Evolutionary conservation across 2,113 vertebrate genomes (phyloP), one percentile per base, ranked within the genome.

Genomic region (Nesogale talazaci): DNA sequence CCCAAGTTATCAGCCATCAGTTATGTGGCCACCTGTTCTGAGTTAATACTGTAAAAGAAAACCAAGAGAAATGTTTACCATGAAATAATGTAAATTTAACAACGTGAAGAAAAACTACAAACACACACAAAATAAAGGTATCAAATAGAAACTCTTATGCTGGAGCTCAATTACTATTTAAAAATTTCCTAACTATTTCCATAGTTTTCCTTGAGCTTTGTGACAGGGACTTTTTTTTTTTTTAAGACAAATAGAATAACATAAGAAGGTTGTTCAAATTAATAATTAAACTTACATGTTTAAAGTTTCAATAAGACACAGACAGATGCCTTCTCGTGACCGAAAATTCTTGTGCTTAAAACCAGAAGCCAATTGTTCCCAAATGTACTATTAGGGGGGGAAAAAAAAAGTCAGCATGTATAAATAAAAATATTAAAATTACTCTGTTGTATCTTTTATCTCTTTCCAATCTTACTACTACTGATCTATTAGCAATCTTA

Each of bases 291-390:
- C 99, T 99, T 98, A 99, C 99, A 83, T 98, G 97, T 98, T 98
- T 95, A 99, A 98, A 61, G 99, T 99, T 97, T 99, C 98, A 97
- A 98, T 98, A 95, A 99, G 98, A 98, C 99, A 99, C 77, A 99
- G 97, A 97, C 99, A 99, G 90, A 99, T 94, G 96, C 99, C 99
- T 98, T 99, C 99, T 97, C 99, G 98, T 96, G 98, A 98, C 96
- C 99, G 98, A 98, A 99, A 99, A 98, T 99, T 99, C 98, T 99
- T 99, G 98, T 99, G 99, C 97, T 99, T 99, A 97, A 99, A 99
- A 92, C 98, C 98, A 96, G 97, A 97, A 96, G 98, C 97, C 97
- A 99, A 98, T 90, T 98, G 98, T 96, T 99, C 99, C 99, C 99
- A 99, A 96, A 99, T 94, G 86, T 98, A 99, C 99, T 99, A 97